A percentile compares a stretch with the other conserved stretches of the same genome.
Conservation (phyloP, 1,140 invertebrate genomes). For the Drepana arcuata region DNA sequence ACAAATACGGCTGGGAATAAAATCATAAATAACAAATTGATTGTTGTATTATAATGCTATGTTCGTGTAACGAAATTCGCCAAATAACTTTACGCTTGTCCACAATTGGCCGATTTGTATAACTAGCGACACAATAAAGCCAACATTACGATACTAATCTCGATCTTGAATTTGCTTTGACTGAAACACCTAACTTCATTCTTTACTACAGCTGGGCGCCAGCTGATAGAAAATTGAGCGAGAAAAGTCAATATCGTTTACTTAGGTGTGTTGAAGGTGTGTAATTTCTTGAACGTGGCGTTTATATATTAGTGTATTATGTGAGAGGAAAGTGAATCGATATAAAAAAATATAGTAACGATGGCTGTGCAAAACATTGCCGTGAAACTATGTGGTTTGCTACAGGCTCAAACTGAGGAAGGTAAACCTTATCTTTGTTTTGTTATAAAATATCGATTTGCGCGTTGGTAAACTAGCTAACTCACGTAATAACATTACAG, state of each 20-base stretch:
- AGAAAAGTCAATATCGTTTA: slow-evolving; percentile 50
- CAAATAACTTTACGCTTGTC: slow-evolving; percentile 15
- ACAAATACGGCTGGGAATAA: too few relatives aligned
- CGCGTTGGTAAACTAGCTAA: background rate
- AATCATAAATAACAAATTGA: too few relatives aligned
- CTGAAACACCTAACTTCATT: slow-evolving; percentile 39
- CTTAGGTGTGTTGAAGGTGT: too few relatives aligned
- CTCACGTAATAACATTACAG: slow-evolving; percentile 23
- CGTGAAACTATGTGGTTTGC: slow-evolving; percentile 62
- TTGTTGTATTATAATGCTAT: too few relatives aligned
- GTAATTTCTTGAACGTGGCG: slow-evolving; percentile 29
- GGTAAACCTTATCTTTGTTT: slow-evolving; percentile 23
- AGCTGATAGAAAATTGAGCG: slow-evolving; percentile 61
- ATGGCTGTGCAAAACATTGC: slow-evolving; percentile 63
- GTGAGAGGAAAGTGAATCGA: slow-evolving; percentile 24
- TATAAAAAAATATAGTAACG: slow-evolving; percentile 4
- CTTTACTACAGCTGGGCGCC: slow-evolving; percentile 55
- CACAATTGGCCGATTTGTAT: slow-evolving; percentile 26
- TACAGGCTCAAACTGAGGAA: slow-evolving; percentile 45
- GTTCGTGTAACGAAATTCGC: slow-evolving; percentile 23
- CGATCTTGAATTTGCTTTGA: slow-evolving; percentile 44
- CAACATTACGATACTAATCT: too few relatives aligned
- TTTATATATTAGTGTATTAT: slow-evolving; percentile 23
- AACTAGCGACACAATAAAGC: slow-evolving; percentile 17
- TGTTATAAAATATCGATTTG: background rate